Evolutionary conservation across 2,797 vertebrate species (phyloP).

Genomic region (Triplophysa yarkandensis): DNA sequence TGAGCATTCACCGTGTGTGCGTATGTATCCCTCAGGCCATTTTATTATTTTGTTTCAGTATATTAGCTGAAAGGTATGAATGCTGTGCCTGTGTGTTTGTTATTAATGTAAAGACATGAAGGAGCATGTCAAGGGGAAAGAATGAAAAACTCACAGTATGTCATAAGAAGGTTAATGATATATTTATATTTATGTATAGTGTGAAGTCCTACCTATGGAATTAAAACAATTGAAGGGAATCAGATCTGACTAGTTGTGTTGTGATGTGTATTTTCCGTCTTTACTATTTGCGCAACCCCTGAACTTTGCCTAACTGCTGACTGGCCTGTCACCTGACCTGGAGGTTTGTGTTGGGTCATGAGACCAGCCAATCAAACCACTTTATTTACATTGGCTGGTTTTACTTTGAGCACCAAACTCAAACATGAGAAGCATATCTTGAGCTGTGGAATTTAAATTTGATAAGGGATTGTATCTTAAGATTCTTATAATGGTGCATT

Average conservation of each 20-base stretch:
- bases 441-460: neutral
- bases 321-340: neutral
- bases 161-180: conserved; percentile 46
- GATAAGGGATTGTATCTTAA: neutral
- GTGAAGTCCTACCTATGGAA: conserved; percentile 49
- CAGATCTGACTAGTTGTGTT: neutral
- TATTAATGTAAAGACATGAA: neutral
- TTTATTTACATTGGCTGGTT: neutral
- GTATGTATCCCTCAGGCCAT: neutral
- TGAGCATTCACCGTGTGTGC: conserved; percentile 11
- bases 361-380: neutral
- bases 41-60: conserved; percentile 20
- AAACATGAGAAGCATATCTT: neutral
- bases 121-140: neutral
- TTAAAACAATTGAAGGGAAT: conserved; percentile 49
- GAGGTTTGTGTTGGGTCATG: neutral
- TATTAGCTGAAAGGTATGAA: conserved; percentile 5
- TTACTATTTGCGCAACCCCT: neutral
- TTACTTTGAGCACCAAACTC: neutral
- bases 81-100: conserved; percentile 21
- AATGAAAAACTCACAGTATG: conserved; percentile 29
- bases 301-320: neutral
- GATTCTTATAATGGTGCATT: neutral
- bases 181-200: conserved; percentile 53
- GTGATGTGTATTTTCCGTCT: neutral